Conservation (phyloP, 2,113 vertebrate species). For the Hystrix brachyura region DNA sequence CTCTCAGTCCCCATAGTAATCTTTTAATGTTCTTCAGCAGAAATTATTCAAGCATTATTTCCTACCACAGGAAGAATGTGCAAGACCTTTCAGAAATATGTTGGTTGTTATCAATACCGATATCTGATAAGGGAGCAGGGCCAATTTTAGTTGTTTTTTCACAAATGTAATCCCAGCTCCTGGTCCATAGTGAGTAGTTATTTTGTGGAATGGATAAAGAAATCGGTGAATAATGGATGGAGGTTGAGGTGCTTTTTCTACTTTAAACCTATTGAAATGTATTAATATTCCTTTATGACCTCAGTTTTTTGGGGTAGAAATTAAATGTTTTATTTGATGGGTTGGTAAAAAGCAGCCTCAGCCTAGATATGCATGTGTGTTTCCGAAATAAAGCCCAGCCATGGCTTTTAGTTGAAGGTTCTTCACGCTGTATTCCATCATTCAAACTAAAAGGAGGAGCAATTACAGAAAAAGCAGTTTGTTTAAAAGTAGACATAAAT, state of each 20-base stretch:
- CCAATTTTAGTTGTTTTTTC: background rate
- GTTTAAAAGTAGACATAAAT: background rate
- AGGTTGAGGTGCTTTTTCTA: background rate
- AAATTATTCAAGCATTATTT: background rate
- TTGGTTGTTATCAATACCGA: conserved; percentile 30
- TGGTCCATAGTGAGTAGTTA: background rate
- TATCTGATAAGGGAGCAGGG: background rate
- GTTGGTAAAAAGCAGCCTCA: background rate
- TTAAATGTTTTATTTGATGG: background rate
- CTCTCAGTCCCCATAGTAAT: background rate
- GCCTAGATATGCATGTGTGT: background rate
- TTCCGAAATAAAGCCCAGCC: background rate
- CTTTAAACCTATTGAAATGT: background rate
- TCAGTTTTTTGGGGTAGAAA: background rate
- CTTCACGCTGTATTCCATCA: background rate
- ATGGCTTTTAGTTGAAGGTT: background rate
- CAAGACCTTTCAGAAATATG: background rate
- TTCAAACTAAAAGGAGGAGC: conserved; percentile 43
- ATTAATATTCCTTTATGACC: background rate
- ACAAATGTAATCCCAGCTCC: background rate
- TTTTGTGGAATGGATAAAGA: conserved; percentile 1
- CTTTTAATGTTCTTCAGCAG: background rate
- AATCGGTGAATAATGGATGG: background rate
- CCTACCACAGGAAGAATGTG: background rate
- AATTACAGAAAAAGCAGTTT: background rate